phyloP scores from a whole-genome alignment of 2,113 vertebrate genomes.

The Marmota monax region DNA sequence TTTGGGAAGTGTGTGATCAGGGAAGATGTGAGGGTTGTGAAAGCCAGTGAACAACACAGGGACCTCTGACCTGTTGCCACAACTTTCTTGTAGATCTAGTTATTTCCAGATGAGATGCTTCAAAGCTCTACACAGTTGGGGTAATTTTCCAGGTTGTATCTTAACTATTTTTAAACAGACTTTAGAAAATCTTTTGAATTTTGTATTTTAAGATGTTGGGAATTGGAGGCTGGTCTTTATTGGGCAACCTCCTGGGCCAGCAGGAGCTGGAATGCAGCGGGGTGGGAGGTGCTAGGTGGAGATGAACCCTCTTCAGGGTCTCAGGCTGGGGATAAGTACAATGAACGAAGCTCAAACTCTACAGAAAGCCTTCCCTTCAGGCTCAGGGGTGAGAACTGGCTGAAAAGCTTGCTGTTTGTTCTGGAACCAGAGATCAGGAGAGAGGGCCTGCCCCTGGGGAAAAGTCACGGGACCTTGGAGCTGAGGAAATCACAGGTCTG shows the following conservation, averaged over 20 bases:
- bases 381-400: too few species aligned
- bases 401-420: too few species aligned
- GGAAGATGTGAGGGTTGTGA: fast-evolving
- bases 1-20: background rate
- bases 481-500: too few species aligned
- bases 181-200: background rate
- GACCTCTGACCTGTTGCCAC: background rate
- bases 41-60: background rate
- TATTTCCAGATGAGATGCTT: background rate
- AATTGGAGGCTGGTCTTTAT: too few species aligned
- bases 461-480: too few species aligned
- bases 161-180: background rate
- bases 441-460: too few species aligned
- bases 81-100: background rate
- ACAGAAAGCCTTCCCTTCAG: background rate
- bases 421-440: too few species aligned
- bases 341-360: background rate
- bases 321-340: background rate
- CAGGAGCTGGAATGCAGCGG: too few species aligned
- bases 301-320: background rate
- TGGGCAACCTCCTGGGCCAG: too few species aligned
- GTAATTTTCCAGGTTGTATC: background rate
- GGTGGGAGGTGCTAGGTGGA: too few species aligned
- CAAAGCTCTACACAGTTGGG: background rate
- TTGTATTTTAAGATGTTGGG: background rate